Percentiles rank a stretch among this genome's conserved stretches.
phyloP scores from a whole-genome alignment of 2,113 vertebrate genomes.

The Sturnira hondurensis region DNA sequence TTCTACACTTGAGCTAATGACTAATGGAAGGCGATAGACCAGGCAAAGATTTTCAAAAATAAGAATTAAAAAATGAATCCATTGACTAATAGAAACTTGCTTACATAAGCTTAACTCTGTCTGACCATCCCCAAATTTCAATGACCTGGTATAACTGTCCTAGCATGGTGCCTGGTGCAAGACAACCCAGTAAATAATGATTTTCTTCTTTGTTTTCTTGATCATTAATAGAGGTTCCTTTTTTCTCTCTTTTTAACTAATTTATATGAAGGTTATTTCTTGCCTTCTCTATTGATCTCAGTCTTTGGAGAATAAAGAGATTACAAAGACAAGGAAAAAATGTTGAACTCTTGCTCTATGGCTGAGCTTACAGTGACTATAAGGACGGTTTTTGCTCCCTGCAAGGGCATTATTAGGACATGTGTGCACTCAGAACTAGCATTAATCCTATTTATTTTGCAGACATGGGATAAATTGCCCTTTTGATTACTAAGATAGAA shows the following conservation, averaged over 20 bases:
- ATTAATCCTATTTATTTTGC: conserved; percentile 28
- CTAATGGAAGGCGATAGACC: neutral
- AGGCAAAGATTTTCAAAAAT: neutral
- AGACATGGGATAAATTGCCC: neutral
- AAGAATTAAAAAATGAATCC: neutral
- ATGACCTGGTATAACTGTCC: neutral
- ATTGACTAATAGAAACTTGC: neutral
- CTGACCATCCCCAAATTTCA: neutral
- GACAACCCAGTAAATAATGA: neutral
- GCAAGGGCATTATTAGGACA: neutral
- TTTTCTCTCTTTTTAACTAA: neutral
- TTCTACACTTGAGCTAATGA: neutral
- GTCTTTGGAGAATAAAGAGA: conserved; percentile 15
- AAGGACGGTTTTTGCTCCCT: neutral
- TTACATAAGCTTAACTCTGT: neutral
- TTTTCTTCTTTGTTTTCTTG: neutral
- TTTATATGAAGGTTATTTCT: conserved; percentile 15
- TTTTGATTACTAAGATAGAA: neutral
- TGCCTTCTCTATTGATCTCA: conserved; percentile 24
- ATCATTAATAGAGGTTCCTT: neutral
- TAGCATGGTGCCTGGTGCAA: neutral
- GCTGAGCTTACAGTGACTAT: neutral
- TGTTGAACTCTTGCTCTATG: neutral
- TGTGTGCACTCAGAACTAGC: neutral
- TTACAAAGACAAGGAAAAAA: neutral